Evolutionary conservation across 2,888 invertebrate species (phyloP).

Genomic region (Agrotis clavis): DNA sequence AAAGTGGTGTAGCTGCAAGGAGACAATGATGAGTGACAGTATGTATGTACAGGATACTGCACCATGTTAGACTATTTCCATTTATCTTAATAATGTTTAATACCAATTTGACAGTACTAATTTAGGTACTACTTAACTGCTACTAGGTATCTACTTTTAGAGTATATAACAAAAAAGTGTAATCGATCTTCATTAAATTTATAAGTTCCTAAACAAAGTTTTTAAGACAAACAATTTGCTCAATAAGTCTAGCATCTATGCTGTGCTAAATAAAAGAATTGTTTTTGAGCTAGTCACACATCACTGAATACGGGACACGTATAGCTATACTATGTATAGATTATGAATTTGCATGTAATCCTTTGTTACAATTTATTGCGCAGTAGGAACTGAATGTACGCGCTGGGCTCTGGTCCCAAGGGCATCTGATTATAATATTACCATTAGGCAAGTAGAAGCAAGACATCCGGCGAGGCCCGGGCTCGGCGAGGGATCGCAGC

Average conservation of each 20-base stretch:
- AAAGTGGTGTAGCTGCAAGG: conserved; percentile 1
- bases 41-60: conserved; percentile 19
- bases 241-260: neutral
- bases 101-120: conserved; percentile 10
- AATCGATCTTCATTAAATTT: neutral
- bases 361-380: conserved; percentile 40
- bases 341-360: conserved; percentile 37
- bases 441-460: conserved; percentile 68
- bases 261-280: conserved; percentile 15
- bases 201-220: neutral
- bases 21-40: conserved; percentile 24
- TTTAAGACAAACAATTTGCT: neutral
- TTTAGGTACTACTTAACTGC: neutral
- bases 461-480: conserved; percentile 68
- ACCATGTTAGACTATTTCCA: conserved; percentile 9
- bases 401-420: conserved; percentile 61
- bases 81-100: conserved; percentile 32
- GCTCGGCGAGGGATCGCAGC: conserved; percentile 77
- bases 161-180: neutral
- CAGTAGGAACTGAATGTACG: conserved; percentile 40
- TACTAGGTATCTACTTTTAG: neutral
- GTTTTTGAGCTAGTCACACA: conserved; percentile 9
- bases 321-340: conserved; percentile 37
- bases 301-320: conserved; percentile 24
- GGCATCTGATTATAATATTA: conserved; percentile 74